A percentile compares a stretch with the other conserved stretches of the same genome.
Evolutionary conservation across 2,113 vertebrate genomes (phyloP).

Genomic region (Puntigrus tetrazona): DNA sequence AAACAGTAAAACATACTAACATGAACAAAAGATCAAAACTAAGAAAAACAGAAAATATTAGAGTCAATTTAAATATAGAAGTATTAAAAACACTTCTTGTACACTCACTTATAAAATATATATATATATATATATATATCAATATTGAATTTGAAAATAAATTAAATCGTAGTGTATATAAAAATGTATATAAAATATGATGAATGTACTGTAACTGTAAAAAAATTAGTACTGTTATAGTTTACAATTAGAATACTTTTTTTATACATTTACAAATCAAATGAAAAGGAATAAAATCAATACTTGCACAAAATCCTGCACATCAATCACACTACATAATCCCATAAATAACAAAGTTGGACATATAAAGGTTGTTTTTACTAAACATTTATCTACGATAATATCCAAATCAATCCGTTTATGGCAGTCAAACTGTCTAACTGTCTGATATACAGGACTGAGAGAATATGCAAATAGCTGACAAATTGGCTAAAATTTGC

Average conservation of each 20-base stretch:
- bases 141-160: neutral
- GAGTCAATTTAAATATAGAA: no score
- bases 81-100: no score
- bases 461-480: neutral
- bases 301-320: no score
- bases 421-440: neutral
- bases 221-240: no score
- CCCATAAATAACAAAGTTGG: neutral
- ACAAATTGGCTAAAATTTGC: neutral
- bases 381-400: neutral
- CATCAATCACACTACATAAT: neutral
- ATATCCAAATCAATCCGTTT: neutral
- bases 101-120: no score
- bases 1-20: neutral
- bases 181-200: neutral
- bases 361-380: neutral
- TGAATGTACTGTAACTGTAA: no score
- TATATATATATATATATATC: no score
- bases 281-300: no score
- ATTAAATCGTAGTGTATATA: neutral
- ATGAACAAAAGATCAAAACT: neutral
- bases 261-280: no score
- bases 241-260: no score
- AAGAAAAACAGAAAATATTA: neutral
- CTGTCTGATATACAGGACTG: neutral